Evolutionary conservation across 1,140 invertebrate genomes (phyloP).

Genomic region (Psix sp.): DNA sequence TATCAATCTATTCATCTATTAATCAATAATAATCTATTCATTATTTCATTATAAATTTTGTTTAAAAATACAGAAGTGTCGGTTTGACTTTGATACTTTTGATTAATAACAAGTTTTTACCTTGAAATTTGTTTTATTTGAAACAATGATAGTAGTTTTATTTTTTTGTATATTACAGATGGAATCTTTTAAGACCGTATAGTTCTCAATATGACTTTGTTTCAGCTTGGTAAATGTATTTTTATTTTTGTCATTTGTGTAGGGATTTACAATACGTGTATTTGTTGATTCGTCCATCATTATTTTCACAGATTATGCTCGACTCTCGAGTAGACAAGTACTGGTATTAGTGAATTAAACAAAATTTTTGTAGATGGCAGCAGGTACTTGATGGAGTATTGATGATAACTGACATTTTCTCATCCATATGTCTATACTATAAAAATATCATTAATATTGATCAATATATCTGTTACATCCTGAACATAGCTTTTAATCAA

Average conservation of each 20-base stretch:
- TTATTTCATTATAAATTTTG: not conserved
- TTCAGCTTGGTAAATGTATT: constrained; percentile 10
- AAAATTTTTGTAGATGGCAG: not conserved
- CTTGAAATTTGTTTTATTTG: constrained; percentile 79
- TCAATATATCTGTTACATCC: too few species aligned
- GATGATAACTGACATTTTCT: too few species aligned
- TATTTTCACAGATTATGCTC: constrained; percentile 6
- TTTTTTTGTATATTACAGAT: constrained; percentile 12
- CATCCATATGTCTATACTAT: too few species aligned
- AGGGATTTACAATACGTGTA: constrained; percentile 4
- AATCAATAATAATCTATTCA: too few species aligned
- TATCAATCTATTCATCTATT: not conserved
- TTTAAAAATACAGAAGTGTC: not conserved
- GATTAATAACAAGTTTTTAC: constrained; percentile 68
- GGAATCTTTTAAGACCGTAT: constrained; percentile 15
- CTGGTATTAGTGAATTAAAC: too few species aligned
- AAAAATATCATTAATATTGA: too few species aligned
- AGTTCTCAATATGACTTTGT: not conserved
- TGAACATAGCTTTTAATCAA: too few species aligned
- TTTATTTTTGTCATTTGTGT: constrained; percentile 20
- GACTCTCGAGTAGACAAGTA: not conserved
- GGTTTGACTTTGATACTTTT: constrained; percentile 1
- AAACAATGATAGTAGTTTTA: constrained; percentile 77
- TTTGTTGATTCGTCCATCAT: constrained; percentile 51
- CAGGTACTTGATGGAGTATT: too few species aligned